Percentiles rank a stretch among this genome's conserved stretches.
Conservation (phyloP, 2,113 vertebrate genomes). For the Epinephelus fuscoguttatus region DNA sequence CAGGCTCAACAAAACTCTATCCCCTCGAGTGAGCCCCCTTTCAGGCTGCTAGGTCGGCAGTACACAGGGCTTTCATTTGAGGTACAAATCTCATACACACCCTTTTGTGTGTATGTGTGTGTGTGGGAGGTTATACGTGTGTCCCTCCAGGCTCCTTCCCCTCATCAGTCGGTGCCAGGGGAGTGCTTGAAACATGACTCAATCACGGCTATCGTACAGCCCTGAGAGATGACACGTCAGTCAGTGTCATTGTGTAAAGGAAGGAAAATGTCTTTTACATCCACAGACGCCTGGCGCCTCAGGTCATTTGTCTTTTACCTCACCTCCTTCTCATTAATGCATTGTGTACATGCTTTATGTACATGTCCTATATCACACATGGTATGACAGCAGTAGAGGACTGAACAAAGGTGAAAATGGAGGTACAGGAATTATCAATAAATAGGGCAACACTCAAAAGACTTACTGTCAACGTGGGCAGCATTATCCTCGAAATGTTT, state of each 20-base stretch:
- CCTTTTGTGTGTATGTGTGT: slow-evolving; percentile 48
- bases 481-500: background rate
- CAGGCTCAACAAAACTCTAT: slow-evolving; percentile 72
- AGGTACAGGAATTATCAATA: background rate
- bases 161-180: slow-evolving; percentile 49
- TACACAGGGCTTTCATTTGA: slow-evolving; percentile 61
- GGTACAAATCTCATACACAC: slow-evolving; percentile 50
- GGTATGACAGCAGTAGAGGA: background rate
- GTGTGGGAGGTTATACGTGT: slow-evolving; percentile 33
- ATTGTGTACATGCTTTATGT: background rate
- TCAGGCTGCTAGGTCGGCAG: slow-evolving; percentile 63
- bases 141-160: slow-evolving; percentile 53
- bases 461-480: background rate
- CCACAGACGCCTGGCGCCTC: background rate
- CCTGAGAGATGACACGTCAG: slow-evolving; percentile 66
- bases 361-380: background rate
- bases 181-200: slow-evolving; percentile 61
- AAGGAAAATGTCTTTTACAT: slow-evolving; percentile 40
- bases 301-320: slow-evolving; percentile 17
- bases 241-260: slow-evolving; percentile 63
- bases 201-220: slow-evolving; percentile 42
- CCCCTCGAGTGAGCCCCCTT: slow-evolving; percentile 67
- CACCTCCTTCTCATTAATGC: background rate
- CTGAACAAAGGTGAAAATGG: background rate
- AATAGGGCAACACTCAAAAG: background rate